Conservation (phyloP, 2,113 vertebrate species). For the Isurus oxyrinchus region DNA sequence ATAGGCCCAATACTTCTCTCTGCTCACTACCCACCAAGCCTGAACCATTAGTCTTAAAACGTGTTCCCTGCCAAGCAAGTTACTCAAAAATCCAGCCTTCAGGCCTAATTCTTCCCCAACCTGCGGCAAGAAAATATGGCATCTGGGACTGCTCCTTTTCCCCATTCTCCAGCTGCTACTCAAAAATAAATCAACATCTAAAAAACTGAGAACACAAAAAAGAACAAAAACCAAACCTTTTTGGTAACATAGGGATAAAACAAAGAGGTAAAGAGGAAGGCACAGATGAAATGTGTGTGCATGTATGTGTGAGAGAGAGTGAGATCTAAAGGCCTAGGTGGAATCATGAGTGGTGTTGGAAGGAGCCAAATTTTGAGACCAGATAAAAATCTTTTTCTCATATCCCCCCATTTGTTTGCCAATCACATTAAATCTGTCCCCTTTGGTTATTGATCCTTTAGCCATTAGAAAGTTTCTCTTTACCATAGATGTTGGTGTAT, state of each 20-base stretch:
- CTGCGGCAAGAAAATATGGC: background rate
- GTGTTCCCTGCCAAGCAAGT: background rate
- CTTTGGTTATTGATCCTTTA: no score
- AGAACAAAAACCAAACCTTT: background rate
- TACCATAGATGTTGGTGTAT: no score
- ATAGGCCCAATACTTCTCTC: background rate
- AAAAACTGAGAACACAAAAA: background rate
- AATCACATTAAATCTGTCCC: no score
- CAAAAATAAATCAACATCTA: background rate
- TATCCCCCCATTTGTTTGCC: no score
- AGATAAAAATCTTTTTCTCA: background rate
- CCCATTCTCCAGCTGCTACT: background rate
- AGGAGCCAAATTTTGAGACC: background rate
- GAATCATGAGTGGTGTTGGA: background rate
- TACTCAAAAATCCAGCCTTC: background rate
- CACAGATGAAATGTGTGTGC: background rate
- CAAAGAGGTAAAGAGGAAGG: background rate
- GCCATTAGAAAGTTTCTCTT: no score
- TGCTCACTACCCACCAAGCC: background rate
- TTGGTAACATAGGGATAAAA: background rate
- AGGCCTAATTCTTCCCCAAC: background rate
- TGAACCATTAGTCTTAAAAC: background rate
- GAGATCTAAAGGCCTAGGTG: background rate
- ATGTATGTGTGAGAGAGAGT: no score
- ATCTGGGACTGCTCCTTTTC: background rate